Percentiles rank a stretch among this genome's conserved stretches.
Conservation (phyloP, 2,113 vertebrate species). For the Manacus vitellinus region DNA sequence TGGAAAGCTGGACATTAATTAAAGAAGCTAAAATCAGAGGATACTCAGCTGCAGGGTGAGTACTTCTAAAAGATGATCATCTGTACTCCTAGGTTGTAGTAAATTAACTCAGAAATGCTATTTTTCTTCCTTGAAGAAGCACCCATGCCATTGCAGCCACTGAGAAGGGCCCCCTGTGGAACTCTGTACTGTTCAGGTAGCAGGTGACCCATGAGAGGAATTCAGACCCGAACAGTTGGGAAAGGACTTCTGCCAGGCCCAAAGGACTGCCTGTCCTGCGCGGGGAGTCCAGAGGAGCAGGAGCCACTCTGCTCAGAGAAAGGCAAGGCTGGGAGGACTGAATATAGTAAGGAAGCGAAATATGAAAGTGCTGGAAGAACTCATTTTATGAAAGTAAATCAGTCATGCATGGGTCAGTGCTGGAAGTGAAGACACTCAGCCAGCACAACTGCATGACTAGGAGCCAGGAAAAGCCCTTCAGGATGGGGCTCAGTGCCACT, state of each 20-base stretch:
- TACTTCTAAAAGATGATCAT: not conserved
- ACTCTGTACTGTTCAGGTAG: accelerated
- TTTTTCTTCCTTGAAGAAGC: not conserved
- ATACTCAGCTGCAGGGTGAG: not conserved
- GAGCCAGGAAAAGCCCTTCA: not conserved
- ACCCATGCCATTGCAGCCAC: not conserved
- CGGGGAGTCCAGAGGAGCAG: accelerated
- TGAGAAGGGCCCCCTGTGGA: not conserved
- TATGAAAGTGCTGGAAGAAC: not conserved
- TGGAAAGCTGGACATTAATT: slow-evolving; percentile 21
- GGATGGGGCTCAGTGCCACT: accelerated
- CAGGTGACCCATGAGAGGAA: not conserved
- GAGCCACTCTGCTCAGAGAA: not conserved
- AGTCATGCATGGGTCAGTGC: not conserved
- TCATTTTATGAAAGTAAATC: not conserved
- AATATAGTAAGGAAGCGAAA: not conserved
- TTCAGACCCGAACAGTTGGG: not conserved
- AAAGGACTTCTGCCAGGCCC: not conserved
- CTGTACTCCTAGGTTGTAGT: not conserved
- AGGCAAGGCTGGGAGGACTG: not conserved
- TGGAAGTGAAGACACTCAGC: not conserved
- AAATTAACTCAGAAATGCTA: not conserved
- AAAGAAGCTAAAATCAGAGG: slow-evolving; percentile 15
- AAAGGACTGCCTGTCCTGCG: not conserved
- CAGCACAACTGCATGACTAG: not conserved